These are phyloP conservation scores for Berghia stephanieae DNA, from an alignment of 1,140 invertebrate species.

Conservation along the genomic window DNA sequence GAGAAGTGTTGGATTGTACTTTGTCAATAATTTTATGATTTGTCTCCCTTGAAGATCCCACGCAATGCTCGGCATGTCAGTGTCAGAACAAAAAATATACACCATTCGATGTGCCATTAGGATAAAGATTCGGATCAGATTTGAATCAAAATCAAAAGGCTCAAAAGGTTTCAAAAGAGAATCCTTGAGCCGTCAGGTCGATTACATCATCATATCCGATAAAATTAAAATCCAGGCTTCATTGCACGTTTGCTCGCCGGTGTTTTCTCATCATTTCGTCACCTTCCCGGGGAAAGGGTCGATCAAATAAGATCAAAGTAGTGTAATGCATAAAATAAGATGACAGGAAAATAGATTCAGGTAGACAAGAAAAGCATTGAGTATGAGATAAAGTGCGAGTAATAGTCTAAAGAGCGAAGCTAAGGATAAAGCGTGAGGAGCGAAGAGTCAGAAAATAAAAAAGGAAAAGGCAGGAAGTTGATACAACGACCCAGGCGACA, in stretches of 20 bases:
- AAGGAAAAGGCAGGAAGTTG: slow-evolving; percentile 12
- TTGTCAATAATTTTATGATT: background rate
- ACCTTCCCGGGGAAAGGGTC: slow-evolving; percentile 5
- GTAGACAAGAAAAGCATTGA: background rate
- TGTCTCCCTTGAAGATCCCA: background rate
- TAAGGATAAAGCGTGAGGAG: too few relatives aligned
- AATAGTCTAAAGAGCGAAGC: too few relatives aligned
- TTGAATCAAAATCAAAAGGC: slow-evolving; percentile 9
- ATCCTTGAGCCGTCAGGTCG: slow-evolving; percentile 14
- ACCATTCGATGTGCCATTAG: background rate
- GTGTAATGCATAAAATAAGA: background rate
- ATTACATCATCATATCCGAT: slow-evolving; percentile 19
- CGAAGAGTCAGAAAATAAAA: background rate
- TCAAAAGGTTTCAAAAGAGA: slow-evolving; percentile 8
- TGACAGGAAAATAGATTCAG: background rate
- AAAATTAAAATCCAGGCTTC: slow-evolving; percentile 18
- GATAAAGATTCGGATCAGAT: background rate
- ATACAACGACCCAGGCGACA: background rate
- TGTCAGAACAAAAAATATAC: background rate
- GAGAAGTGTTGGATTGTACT: background rate
- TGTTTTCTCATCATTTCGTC: slow-evolving; percentile 27
- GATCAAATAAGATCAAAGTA: slow-evolving; percentile 36
- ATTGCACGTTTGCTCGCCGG: slow-evolving; percentile 18
- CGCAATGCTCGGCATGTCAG: background rate
- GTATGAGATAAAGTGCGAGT: background rate